These are phyloP conservation scores for Clupea harengus DNA, from an alignment of 2,113 vertebrate species.

Conservation along the genomic window DNA sequence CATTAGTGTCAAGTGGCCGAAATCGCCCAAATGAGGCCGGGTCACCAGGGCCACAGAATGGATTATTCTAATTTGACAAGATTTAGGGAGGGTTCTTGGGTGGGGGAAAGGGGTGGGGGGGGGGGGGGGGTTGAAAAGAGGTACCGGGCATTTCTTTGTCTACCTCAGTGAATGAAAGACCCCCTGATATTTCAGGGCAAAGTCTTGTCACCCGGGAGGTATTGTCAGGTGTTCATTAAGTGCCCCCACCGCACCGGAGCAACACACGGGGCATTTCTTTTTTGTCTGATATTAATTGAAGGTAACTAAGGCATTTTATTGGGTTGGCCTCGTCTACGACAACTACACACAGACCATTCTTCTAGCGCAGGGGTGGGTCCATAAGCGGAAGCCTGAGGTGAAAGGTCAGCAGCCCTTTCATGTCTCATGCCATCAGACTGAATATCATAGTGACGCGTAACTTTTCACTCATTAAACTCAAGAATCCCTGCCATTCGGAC, in stretches of 20 bases:
- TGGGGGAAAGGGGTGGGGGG: conserved; percentile 15
- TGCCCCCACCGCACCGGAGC: neutral
- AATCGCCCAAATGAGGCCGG: conserved; percentile 44
- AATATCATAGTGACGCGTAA: conserved; percentile 7
- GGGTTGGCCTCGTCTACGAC: neutral
- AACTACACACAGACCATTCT: neutral
- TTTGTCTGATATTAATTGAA: conserved; percentile 18
- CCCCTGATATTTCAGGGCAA: neutral
- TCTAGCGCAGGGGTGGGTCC: neutral
- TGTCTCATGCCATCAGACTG: conserved; percentile 12
- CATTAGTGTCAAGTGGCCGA: conserved; percentile 57
- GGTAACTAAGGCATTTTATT: conserved; percentile 11
- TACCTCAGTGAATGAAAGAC: neutral
- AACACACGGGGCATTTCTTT: neutral
- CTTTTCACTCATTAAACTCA: conserved; percentile 8
- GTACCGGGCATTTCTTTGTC: neutral
- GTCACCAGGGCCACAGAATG: conserved; percentile 54
- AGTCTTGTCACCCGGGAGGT: neutral
- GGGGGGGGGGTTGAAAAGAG: neutral
- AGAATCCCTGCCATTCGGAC: neutral
- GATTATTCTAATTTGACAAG: conserved; percentile 60
- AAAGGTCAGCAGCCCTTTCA: conserved; percentile 15
- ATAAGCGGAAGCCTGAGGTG: conserved; percentile 1
- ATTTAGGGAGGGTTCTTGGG: conserved; percentile 32
- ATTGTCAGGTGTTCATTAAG: conserved; percentile 13